Conservation (phyloP, 2,888 invertebrate genomes). For the Ischnura elegans region DNA sequence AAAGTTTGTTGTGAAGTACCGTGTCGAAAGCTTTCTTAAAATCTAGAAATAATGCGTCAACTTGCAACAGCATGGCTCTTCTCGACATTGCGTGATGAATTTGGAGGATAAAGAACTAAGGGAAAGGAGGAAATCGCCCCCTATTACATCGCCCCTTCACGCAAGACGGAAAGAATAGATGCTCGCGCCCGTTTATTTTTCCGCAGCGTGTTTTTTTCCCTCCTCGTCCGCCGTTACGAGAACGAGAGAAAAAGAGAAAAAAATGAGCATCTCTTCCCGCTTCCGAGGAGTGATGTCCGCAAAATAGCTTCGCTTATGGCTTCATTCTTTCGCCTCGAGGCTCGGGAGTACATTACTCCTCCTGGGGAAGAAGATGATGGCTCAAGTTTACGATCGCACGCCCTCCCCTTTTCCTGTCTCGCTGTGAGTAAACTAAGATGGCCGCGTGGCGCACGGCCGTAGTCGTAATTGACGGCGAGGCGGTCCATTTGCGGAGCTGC, state of each 20-base stretch:
- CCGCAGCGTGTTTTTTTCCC: background rate
- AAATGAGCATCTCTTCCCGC: background rate
- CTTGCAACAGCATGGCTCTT: no score
- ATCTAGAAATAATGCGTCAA: no score
- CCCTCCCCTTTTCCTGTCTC: background rate
- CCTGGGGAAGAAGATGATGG: background rate
- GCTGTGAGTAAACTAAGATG: background rate
- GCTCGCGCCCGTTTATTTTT: background rate
- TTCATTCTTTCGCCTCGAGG: conserved; percentile 12
- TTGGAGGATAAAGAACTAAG: background rate
- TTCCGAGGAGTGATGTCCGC: background rate
- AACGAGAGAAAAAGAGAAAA: background rate
- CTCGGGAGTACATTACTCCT: background rate
- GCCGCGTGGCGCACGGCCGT: no score
- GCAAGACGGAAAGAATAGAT: background rate
- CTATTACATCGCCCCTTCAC: background rate
- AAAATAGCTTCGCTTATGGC: background rate
- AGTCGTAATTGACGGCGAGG: background rate
- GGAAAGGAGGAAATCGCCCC: background rate
- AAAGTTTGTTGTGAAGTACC: no score
- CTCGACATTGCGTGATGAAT: no score
- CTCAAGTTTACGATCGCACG: background rate
- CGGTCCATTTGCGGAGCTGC: background rate
- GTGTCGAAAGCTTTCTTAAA: no score
- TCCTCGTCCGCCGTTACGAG: background rate